A percentile compares a stretch with the other conserved stretches of the same genome.
Evolutionary conservation across 1,140 invertebrate species (phyloP).

Genomic region (Drosophila murphyi): DNA sequence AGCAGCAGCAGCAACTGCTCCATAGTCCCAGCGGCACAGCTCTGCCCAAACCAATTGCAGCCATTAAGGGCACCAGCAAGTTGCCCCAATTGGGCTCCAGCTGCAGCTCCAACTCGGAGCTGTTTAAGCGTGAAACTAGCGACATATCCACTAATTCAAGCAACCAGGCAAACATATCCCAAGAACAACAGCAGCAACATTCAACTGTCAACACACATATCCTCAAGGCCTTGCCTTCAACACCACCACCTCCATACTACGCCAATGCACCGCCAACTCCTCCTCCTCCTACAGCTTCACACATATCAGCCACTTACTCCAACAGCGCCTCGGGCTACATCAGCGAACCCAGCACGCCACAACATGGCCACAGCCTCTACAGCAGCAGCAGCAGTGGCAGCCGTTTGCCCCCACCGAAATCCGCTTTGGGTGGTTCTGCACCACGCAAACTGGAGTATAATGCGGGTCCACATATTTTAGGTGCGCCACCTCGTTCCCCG

Average conservation of each 20-base stretch:
- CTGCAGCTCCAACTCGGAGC: conserved; percentile 31
- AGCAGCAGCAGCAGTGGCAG: conserved; percentile 57
- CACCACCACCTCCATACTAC: conserved; percentile 61
- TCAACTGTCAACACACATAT: conserved; percentile 68
- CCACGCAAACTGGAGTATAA: conserved; percentile 77
- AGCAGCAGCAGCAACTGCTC: conserved; percentile 35
- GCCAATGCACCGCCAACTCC: conserved; percentile 56
- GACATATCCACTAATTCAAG: conserved; percentile 69
- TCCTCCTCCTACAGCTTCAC: conserved; percentile 8
- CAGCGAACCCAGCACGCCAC: conserved; percentile 70
- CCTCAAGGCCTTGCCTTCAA: conserved; percentile 62
- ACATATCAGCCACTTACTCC: conserved; percentile 56
- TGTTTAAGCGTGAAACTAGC: conserved; percentile 69
- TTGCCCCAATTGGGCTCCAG: conserved; percentile 83
- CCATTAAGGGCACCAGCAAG: conserved; percentile 94
- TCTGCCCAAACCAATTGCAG: conserved; percentile 95
- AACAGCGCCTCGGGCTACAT: conserved; percentile 47
- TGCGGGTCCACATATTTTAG: conserved; percentile 68
- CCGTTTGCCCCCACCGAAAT: conserved; percentile 67
- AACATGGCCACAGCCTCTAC: conserved; percentile 15
- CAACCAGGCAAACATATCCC: conserved; percentile 78
- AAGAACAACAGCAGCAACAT: conserved; percentile 32
- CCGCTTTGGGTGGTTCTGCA: conserved; percentile 21
- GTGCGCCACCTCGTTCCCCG: conserved; percentile 85
- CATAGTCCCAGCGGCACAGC: conserved; percentile 86